Evolutionary conservation across 2,888 invertebrate genomes (phyloP), one percentile per base, ranked within the genome.

Genomic region (Phanerotoma sp.): DNA sequence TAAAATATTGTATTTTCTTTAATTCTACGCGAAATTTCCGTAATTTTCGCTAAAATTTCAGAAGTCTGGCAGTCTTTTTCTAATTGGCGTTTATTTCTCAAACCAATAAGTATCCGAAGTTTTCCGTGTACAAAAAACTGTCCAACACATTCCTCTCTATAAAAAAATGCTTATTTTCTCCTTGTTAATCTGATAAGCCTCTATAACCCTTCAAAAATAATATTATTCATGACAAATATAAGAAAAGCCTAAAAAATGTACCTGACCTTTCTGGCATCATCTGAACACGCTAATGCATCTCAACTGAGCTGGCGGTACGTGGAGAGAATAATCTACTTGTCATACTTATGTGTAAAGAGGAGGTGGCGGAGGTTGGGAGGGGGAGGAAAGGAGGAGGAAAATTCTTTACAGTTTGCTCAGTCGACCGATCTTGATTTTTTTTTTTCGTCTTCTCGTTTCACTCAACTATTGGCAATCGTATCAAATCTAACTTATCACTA

Each of bases 271-370:
- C 50, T 18, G 16, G 20, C 18, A 18, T 18, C 4, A 16, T 6
- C 16, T 5, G 38, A 18, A 38, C 16, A 38, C 64, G 49, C 62
- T 70, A 67, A 70, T 69, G 68, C 67, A 67, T 62, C 66, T 61
- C 59, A 60, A 62, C 56, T 61, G 62, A 61, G 61, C 63, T 63
- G 57, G 56, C 58, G 52, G 57, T 59, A 68, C 68, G 66, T 64
- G 70, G 62, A 60, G 35, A 44, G 67, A 66, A 67, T 68, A 62
- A 61, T 49, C 25, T 30, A 6, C 11, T 20, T 16, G 40, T 16
- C 32, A 25, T 44, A 21, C 60, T 38, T 47, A 49, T 47, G 15
- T 28, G 30, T 30, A 28, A 47, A 42, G 42, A 37, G 30, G 33
- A 51, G 40, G 40, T 42, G 13, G 10, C 15, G 10, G 9, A 9